These are phyloP conservation scores for Aromia moschata DNA, from an alignment of 2,888 invertebrate genomes.

Conservation along the genomic window DNA sequence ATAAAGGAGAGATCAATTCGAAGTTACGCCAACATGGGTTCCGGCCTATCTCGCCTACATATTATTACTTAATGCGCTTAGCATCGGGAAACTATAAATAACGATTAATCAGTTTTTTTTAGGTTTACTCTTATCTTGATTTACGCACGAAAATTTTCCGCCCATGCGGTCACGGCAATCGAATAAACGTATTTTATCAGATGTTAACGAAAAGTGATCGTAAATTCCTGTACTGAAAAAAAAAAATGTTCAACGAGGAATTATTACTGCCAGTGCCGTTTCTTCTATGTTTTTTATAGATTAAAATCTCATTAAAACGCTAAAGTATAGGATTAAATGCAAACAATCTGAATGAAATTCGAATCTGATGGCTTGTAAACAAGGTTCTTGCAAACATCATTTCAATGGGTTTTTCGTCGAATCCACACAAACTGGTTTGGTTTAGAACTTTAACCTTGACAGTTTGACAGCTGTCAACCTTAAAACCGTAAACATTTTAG, in stretches of 20 bases:
- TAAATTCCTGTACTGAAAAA: background rate
- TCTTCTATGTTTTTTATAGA: no score
- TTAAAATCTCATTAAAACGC: no score
- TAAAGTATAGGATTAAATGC: no score
- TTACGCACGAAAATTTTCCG: background rate
- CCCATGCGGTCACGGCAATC: background rate
- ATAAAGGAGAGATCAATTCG: background rate
- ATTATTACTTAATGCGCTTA: background rate
- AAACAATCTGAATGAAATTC: no score
- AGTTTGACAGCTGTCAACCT: no score
- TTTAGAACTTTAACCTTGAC: no score
- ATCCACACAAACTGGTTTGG: no score
- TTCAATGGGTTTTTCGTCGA: no score
- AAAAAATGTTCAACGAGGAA: background rate
- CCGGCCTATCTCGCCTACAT: background rate
- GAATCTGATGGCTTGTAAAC: no score
- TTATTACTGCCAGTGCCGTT: no score
- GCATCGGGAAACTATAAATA: background rate
- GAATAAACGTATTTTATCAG: background rate
- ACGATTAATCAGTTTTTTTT: background rate
- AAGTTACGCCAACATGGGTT: background rate
- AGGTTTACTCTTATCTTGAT: background rate
- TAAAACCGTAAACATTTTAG: no score
- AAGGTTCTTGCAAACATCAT: no score
- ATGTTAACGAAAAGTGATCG: background rate